A percentile compares a stretch with the other conserved stretches of the same genome.
Evolutionary conservation across 2,888 invertebrate species (phyloP).

Genomic region (Sphecodes monilicornis): DNA sequence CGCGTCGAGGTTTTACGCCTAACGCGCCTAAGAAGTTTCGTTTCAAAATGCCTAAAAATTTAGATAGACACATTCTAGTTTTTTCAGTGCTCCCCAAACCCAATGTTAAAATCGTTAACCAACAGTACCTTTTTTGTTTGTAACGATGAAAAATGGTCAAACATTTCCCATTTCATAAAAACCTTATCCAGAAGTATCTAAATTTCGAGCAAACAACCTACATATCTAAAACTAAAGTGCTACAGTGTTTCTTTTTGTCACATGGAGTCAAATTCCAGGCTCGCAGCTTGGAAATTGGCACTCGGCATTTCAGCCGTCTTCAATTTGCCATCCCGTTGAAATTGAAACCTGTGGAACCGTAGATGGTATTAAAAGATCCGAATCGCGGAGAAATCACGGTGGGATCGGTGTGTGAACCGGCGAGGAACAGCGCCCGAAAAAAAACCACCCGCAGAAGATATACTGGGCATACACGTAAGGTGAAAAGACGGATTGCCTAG

Average conservation of each 20-base stretch:
- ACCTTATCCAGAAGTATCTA: no score
- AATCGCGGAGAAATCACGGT: slow-evolving; percentile 37
- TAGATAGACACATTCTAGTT: no score
- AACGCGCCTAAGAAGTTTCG: no score
- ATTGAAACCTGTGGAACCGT: slow-evolving; percentile 12
- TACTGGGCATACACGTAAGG: slow-evolving; percentile 53
- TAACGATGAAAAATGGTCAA: no score
- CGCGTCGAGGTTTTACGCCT: no score
- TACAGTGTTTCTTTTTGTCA: neutral
- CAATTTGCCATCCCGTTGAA: slow-evolving; percentile 13
- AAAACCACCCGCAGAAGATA: slow-evolving; percentile 35
- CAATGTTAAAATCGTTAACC: no score
- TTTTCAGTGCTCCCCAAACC: no score
- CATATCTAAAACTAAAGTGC: neutral
- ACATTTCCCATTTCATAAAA: no score
- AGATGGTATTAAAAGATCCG: slow-evolving; percentile 41
- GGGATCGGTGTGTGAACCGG: slow-evolving; percentile 38
- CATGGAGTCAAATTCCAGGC: neutral
- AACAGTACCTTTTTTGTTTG: no score
- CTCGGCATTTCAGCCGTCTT: neutral
- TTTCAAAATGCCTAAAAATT: no score
- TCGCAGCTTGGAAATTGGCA: neutral
- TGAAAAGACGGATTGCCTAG: slow-evolving; percentile 63
- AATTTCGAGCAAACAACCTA: no score
- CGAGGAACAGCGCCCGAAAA: slow-evolving; percentile 30